Base-by-base conservation (phyloP, 1,140 invertebrate genomes). In the Tetramorium parvispinum region DNA sequence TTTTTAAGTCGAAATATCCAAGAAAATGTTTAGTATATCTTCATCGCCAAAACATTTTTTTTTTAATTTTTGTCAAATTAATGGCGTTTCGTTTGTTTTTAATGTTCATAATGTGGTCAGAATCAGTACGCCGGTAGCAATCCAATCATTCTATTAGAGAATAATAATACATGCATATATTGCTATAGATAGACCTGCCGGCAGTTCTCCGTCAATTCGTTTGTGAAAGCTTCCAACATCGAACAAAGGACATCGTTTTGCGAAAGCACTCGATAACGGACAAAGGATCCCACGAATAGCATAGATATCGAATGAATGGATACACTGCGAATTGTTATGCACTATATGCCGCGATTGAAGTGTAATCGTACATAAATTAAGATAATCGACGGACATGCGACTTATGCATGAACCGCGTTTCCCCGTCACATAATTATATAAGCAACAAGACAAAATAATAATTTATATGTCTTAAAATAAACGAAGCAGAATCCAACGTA, bases 191-290 rank as follows among this genome's bases (percentile, higher is more conserved):
- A 57, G 78, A 59, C 49, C 65, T 49, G 51, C 65, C 89, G 79
- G 75, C 89, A 90, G 88, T 85, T 89, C 86, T 89, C 85, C 65
- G 88, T 89, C 88, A 85, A 78, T 79, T 89, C 76, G 86, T 87
- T 89, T 66, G 79, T 71, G 88, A 90, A 87, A 77, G 89, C 79
- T 79, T 70, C 86, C 61, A 89, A 40, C 55, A 43, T 81, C 61
- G 81, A 81, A 90, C 89, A 90, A 90, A 89, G 88, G 79, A 81
- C 66, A 51, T 82, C 88, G 85, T 89, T 90, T 90, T 90, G 88
- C 79, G 85, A 90, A 85, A 87, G 85, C 89, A 61, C 55, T 76
- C 86, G 89, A 90, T 90, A 90, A 89, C 88, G 46, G 81, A 90
- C 89, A 90, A 90, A 89, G 85, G 79, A 90, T 85, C 61, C 75